A percentile compares a stretch with the other conserved stretches of the same genome.
Conservation (phyloP, 2,888 invertebrate genomes). For the Trimorus sp. region DNA sequence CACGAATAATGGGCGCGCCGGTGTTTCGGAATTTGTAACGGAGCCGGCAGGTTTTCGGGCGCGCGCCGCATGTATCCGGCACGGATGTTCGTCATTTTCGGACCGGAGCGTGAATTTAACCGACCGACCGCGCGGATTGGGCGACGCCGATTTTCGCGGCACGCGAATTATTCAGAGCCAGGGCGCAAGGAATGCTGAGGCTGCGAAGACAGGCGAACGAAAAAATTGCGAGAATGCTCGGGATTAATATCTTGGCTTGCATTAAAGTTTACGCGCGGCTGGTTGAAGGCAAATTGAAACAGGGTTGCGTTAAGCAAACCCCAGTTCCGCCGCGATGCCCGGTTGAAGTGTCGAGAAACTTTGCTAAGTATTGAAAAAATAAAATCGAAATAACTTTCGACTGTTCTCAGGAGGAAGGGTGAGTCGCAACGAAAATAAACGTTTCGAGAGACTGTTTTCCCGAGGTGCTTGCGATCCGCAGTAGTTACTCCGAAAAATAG, state of each 20-base stretch:
- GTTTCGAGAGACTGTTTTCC: too few relatives aligned
- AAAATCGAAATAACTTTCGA: too few relatives aligned
- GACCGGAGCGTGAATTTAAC: conserved; percentile 30
- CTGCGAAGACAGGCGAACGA: too few relatives aligned
- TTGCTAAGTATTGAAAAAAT: too few relatives aligned
- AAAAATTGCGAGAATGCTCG: conserved; percentile 2
- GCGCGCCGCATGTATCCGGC: conserved; percentile 31
- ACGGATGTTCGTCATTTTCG: conserved; percentile 49
- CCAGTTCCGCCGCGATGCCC: too few relatives aligned
- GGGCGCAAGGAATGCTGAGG: conserved; percentile 15
- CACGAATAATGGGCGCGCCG: conserved; percentile 38
- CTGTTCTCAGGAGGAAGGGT: too few relatives aligned
- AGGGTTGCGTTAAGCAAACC: too few relatives aligned
- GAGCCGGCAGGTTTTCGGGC: conserved; percentile 28
- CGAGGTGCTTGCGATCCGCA: too few relatives aligned
- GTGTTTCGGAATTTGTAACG: conserved; percentile 52
- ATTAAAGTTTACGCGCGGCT: conserved; percentile 1
- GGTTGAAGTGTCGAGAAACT: too few relatives aligned
- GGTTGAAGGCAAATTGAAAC: not conserved
- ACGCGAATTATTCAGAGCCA: conserved; percentile 17
- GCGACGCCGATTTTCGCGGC: conserved; percentile 35
- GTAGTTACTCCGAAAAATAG: too few relatives aligned
- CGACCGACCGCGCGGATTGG: conserved; percentile 30
- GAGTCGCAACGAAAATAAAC: too few relatives aligned
- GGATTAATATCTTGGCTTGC: conserved; percentile 8